A percentile compares a stretch with the other conserved stretches of the same genome.
These are phyloP conservation scores for Tragelaphus buxtoni DNA, from an alignment of 2,113 vertebrate genomes.

Conservation along the genomic window DNA sequence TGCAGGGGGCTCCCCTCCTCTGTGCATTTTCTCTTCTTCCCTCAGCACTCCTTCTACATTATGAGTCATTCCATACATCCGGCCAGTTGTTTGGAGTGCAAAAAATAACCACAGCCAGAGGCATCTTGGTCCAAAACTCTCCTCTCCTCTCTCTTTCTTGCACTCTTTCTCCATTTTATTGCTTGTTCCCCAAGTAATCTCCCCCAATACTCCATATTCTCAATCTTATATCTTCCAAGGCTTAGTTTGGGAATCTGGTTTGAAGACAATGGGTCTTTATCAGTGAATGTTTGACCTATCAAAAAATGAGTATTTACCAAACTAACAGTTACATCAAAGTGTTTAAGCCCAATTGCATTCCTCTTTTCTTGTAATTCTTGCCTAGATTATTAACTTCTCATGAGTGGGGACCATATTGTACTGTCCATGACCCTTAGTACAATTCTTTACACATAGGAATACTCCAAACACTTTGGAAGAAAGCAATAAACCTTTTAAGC, in stretches of 20 bases:
- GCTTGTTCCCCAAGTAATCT: neutral
- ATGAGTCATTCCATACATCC: neutral
- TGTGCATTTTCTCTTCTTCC: neutral
- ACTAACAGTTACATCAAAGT: neutral
- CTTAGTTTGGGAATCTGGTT: neutral
- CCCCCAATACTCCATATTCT: no score
- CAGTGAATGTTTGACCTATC: neutral
- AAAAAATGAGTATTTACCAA: neutral
- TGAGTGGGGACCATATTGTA: neutral
- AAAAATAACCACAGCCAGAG: neutral
- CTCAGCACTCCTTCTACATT: accelerated
- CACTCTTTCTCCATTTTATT: neutral
- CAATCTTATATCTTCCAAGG: neutral
- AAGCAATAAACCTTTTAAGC: neutral
- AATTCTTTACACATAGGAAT: neutral
- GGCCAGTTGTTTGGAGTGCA: neutral
- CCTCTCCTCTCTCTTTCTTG: neutral
- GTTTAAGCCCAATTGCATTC: neutral
- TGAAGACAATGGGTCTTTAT: neutral
- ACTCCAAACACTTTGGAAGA: neutral
- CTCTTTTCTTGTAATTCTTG: neutral
- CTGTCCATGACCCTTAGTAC: neutral
- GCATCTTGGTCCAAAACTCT: neutral
- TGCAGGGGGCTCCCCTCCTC: neutral
- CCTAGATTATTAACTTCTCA: neutral